Evolutionary conservation across 2,113 vertebrate species (phyloP).

Genomic region (Archocentrus centrarchus): DNA sequence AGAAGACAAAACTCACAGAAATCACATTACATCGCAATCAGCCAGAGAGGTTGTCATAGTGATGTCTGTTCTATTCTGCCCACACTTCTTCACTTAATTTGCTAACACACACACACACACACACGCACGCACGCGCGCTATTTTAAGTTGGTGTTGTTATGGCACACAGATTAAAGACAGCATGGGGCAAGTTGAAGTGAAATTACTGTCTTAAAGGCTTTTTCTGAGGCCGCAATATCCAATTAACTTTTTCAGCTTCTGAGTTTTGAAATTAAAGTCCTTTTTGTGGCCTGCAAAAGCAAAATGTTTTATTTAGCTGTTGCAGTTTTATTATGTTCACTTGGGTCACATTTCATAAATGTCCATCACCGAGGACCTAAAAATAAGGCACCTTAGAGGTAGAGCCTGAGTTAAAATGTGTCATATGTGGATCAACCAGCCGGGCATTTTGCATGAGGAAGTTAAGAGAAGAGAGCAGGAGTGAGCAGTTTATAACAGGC

Average conservation of each 20-base stretch:
- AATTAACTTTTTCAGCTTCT: background rate
- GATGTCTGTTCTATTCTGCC: slow-evolving; percentile 70
- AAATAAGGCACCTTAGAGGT: background rate
- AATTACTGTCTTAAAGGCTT: background rate
- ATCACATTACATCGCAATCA: slow-evolving; percentile 63
- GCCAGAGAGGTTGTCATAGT: slow-evolving; percentile 78
- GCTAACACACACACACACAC: slow-evolving; percentile 36
- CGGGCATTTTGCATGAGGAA: background rate
- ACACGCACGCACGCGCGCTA: no score
- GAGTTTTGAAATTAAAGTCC: background rate
- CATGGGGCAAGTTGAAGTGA: slow-evolving; percentile 22
- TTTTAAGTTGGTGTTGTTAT: slow-evolving; percentile 63
- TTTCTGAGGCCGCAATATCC: background rate
- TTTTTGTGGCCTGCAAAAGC: background rate
- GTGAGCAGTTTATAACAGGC: slow-evolving; percentile 72
- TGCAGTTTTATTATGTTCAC: background rate
- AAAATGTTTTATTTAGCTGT: background rate
- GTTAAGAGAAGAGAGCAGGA: slow-evolving; percentile 59
- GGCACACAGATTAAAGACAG: slow-evolving; percentile 50
- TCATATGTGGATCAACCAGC: background rate
- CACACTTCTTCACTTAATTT: slow-evolving; percentile 72
- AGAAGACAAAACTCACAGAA: slow-evolving; percentile 47
- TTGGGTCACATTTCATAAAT: background rate
- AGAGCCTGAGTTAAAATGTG: background rate
- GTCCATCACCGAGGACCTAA: background rate